Conservation (phyloP, 2,113 vertebrate species). For the Upupa epops region DNA sequence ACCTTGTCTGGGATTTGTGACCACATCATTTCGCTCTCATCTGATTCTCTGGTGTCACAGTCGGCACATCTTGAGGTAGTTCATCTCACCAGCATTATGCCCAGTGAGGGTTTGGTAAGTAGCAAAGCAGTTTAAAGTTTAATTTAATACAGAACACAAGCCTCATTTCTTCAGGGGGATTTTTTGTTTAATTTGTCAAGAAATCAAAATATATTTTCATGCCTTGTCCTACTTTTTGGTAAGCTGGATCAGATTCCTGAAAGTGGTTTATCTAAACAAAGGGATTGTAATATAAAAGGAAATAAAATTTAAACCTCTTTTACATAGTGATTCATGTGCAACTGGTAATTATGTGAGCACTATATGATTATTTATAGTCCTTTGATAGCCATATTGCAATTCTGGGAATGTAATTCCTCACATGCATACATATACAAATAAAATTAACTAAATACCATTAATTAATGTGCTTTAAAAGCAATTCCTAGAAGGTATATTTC, state of each 20-base stretch:
- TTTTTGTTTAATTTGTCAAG: background rate
- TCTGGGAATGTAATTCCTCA: background rate
- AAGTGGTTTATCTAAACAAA: background rate
- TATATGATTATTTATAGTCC: background rate
- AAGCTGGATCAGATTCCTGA: background rate
- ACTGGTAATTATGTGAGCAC: background rate
- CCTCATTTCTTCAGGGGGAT: background rate
- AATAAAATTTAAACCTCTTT: background rate
- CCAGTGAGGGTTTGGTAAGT: conserved; percentile 89
- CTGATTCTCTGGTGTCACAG: conserved; percentile 87
- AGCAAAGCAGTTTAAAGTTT: background rate
- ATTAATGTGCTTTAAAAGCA: background rate
- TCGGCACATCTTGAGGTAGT: conserved; percentile 87
- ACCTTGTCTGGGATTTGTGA: conserved; percentile 91
- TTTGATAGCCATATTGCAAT: background rate
- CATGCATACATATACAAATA: background rate
- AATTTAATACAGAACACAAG: background rate
- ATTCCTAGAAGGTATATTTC: background rate
- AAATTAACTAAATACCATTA: background rate
- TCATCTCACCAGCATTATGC: conserved; percentile 87
- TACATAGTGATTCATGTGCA: background rate
- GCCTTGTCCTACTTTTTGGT: background rate
- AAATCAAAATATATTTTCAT: background rate
- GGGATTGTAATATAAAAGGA: background rate
- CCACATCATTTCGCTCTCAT: conserved; percentile 92